These are phyloP conservation scores for Paratilapia polleni DNA, from an alignment of 2,113 vertebrate genomes.

Conservation along the genomic window DNA sequence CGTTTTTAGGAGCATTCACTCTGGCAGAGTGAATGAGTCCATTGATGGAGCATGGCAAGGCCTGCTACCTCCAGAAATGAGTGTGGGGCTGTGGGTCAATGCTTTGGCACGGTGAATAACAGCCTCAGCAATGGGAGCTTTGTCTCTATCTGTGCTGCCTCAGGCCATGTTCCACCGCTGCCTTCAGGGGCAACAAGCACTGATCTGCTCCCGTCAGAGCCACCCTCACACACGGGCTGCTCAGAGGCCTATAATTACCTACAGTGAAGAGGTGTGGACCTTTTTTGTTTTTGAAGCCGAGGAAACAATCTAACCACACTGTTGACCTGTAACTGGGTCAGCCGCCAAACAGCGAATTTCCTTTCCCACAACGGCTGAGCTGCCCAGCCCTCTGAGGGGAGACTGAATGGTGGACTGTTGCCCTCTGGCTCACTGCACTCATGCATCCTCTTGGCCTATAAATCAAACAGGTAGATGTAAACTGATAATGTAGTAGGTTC, in stretches of 20 bases:
- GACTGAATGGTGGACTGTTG: conserved; percentile 11
- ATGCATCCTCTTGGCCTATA: background rate
- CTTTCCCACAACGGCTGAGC: conserved; percentile 40
- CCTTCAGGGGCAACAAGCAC: conserved; percentile 37
- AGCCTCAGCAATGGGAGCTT: conserved; percentile 67
- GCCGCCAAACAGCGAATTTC: conserved; percentile 49
- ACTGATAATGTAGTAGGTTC: conserved; percentile 4
- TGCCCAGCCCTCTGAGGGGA: background rate
- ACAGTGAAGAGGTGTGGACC: conserved; percentile 40
- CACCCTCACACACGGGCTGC: background rate
- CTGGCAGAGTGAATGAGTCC: conserved; percentile 58
- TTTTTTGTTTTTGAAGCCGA: conserved; percentile 48
- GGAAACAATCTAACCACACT: conserved; percentile 57
- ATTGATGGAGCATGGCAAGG: conserved; percentile 62
- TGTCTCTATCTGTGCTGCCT: conserved; percentile 60
- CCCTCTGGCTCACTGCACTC: background rate
- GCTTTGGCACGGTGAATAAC: conserved; percentile 48
- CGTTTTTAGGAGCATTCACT: conserved; percentile 35
- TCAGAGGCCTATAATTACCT: conserved; percentile 26
- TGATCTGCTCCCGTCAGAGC: conserved; percentile 32
- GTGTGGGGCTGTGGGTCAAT: conserved; percentile 54
- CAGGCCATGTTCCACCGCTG: conserved; percentile 37
- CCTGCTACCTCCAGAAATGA: conserved; percentile 44
- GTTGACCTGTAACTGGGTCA: conserved; percentile 53
- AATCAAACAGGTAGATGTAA: conserved; percentile 13